phyloP scores from a whole-genome alignment of 53 echinoderm and acorn worm species.

The Patiria pectinifera region DNA sequence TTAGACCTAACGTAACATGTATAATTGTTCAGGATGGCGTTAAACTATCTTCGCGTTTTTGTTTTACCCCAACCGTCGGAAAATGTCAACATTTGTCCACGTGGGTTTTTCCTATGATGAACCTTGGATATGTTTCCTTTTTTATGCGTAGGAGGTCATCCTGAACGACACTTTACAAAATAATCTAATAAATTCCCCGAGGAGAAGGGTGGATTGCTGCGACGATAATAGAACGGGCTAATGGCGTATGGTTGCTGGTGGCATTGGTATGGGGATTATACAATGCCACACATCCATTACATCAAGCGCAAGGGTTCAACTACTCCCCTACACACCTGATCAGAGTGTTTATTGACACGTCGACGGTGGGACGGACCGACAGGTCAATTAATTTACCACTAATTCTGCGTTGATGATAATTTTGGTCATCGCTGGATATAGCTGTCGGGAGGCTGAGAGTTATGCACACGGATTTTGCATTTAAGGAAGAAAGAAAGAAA shows the following conservation, averaged over 20 bases:
- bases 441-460: neutral
- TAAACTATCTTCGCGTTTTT: neutral
- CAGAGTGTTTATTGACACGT: neutral
- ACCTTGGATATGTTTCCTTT: too few species aligned
- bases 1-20: too few species aligned
- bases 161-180: neutral
- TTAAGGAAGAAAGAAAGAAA: too few species aligned
- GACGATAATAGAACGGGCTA: neutral
- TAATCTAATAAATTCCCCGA: neutral
- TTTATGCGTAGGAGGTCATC: neutral
- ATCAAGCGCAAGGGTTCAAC: neutral
- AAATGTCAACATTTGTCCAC: neutral
- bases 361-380: neutral
- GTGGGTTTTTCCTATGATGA: neutral
- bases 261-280: neutral
- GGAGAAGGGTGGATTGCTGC: neutral
- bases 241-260: neutral
- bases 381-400: neutral
- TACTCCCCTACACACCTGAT: neutral
- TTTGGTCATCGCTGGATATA: neutral
- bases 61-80: neutral
- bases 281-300: neutral
- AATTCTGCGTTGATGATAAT: neutral
- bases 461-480: neutral
- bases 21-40: neutral